Evolutionary conservation across 2,113 vertebrate genomes (phyloP), one percentile per base, ranked within the genome.

Genomic region (Dryoscopus gambensis): DNA sequence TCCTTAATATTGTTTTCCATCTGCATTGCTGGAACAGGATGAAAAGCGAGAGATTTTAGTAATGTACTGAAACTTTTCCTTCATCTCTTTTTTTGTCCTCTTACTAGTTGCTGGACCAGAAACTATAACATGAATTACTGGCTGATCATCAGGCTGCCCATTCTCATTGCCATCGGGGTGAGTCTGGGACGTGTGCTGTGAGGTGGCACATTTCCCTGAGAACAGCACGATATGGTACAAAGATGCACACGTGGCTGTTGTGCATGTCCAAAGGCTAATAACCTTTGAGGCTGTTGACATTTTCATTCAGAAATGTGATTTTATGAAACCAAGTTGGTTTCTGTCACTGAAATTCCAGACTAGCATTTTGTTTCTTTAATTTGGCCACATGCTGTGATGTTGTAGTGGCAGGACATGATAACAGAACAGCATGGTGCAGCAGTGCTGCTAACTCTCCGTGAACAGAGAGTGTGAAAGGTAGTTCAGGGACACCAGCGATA

Each of bases 121-220:
- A 99, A 99, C 94, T 98, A 98, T 35, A 99, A 99, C 92, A 98
- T 98, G 98, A 98, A 98, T 40, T 98, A 98, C 90, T 99, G 98
- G 98, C 95, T 98, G 91, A 99, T 99, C 92, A 98, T 99, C 93
- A 98, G 98, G 27, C 96, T 98, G 64, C 98, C 99, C 39, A 99
- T 99, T 81, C 97, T 99, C 24, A 95, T 98, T 0, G 98, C 98
- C 40, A 98, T 99, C 7, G 98, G 98, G 97, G 98, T 99, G 90
- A 98, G 98, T 97, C 94, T 28, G 52, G 76, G 28, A 23, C 0
- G 0, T 0, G 0, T 57, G 42, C 10, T 25, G 59, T 2, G 5
- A 60, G 49, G 25, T 37, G 42, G 42, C 27, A 47, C 37, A 55
- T 65, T 71, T 79, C 59, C 28, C 8, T 50, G 40, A 83, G 42